Evolutionary conservation across 2,797 vertebrate genomes (phyloP), one percentile per base, ranked within the genome.

Genomic region (Apogon talboti): DNA sequence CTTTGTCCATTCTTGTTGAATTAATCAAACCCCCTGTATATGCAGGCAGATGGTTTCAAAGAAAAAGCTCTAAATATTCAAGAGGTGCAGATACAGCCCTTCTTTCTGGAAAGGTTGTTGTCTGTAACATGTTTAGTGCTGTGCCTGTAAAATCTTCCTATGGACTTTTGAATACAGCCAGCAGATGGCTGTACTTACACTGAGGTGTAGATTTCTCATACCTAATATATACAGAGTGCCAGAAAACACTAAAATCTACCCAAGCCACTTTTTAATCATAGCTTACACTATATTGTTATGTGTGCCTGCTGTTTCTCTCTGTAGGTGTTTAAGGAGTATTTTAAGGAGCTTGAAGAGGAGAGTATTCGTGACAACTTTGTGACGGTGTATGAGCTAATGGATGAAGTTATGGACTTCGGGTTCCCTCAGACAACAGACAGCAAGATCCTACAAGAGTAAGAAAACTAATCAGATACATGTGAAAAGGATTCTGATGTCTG

Each of bases 391-490:
- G 94, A 95, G 84, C 90, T 95, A 61, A 89, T 95, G 93, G 94
- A 95, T 8, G 94, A 95, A 79, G 78, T 95, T 64, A 95, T 95
- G 94, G 94, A 95, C 82, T 95, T 94, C 35, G 94, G 94, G 33
- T 94, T 95, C 62, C 94, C 94, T 44, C 94, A 95, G 80, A 95
- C 94, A 1, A 95, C 94, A 0, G 94, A 95, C 79, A 95, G 94
- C 92, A 94, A 95, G 87, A 94, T 95, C 80, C 88, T 95, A n/a
- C 92, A 95, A 78, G 94, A 95, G 94, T 95, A 89, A 94, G 94
- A 69, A 30, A 62, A 45, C 8, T 9, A 7, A 24, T 4, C 13
- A 3, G 16, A 14, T 11, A 28, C 18, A 24, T 30, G 3, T 33
- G 8, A 6, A 1, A 2, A 11, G 2, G 4, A 44, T 0, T 13